Percentiles rank a stretch among this genome's conserved stretches.
Conservation (phyloP, 2,888 invertebrate genomes). For the Drosophila pseudotakahashii region DNA sequence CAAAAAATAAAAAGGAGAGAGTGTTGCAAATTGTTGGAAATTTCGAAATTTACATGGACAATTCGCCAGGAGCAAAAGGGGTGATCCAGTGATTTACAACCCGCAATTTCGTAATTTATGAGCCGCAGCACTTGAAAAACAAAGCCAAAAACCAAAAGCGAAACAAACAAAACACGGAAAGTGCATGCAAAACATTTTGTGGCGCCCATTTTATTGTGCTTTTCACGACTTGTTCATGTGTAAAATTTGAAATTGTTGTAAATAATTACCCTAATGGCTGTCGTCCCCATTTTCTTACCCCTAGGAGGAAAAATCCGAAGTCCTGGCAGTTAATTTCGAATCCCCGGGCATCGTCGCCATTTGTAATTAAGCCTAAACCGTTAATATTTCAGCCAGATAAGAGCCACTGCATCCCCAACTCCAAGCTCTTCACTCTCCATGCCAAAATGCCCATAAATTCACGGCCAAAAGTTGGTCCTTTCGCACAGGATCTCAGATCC, state of each 20-base stretch:
- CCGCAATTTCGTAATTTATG: slow-evolving; percentile 71
- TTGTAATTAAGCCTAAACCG: slow-evolving; percentile 80
- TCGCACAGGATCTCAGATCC: slow-evolving; percentile 28
- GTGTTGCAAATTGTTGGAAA: slow-evolving; percentile 67
- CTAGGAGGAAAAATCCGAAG: neutral
- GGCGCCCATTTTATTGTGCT: slow-evolving; percentile 62
- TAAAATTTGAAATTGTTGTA: slow-evolving; percentile 80
- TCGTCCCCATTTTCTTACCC: slow-evolving; percentile 2
- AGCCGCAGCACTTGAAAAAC: slow-evolving; percentile 39
- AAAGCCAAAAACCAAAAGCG: slow-evolving; percentile 11
- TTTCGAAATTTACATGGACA: slow-evolving; percentile 64
- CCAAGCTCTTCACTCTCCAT: neutral
- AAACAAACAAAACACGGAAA: slow-evolving; percentile 43
- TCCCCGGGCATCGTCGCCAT: slow-evolving; percentile 65
- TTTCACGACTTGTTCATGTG: slow-evolving; percentile 67
- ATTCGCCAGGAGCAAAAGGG: slow-evolving; percentile 36
- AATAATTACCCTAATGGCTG: slow-evolving; percentile 80
- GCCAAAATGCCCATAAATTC: slow-evolving; percentile 50
- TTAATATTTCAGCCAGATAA: slow-evolving; percentile 78
- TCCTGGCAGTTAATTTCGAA: slow-evolving; percentile 69
- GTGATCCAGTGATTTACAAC: slow-evolving; percentile 67
- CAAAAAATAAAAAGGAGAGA: slow-evolving; percentile 49
- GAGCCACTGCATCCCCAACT: slow-evolving; percentile 50
- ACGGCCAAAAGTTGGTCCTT: slow-evolving; percentile 61
- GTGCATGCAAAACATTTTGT: slow-evolving; percentile 71